Conservation (phyloP, 2,888 invertebrate species). For the Andrena flavipes region DNA sequence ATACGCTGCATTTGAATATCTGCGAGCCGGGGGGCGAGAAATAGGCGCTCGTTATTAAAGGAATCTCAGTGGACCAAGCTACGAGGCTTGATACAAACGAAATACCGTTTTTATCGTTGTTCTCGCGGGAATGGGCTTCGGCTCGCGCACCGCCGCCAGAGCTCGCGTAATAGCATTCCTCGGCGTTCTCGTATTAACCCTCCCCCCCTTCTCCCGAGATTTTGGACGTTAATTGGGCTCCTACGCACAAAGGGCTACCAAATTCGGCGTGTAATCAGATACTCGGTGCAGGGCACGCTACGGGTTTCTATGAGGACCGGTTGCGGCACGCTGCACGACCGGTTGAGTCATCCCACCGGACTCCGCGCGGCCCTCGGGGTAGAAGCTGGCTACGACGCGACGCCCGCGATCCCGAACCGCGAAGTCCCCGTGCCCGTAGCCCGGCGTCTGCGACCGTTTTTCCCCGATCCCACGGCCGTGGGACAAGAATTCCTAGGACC, state of each 20-base stretch:
- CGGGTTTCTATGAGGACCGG: conserved; percentile 66
- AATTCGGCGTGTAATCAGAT: conserved; percentile 70
- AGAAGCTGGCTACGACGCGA: conserved; percentile 13
- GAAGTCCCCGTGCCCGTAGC: conserved; percentile 56
- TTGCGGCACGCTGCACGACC: conserved; percentile 60
- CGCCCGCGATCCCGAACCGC: conserved; percentile 58
- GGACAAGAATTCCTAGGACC: conserved; percentile 70
- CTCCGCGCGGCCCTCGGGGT: conserved; percentile 44
- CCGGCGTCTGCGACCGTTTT: conserved; percentile 56
- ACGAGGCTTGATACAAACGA: too few relatives aligned
- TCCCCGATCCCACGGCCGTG: conserved; percentile 56
- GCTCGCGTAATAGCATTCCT: conserved; percentile 47
- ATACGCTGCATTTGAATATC: too few relatives aligned
- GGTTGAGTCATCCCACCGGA: conserved; percentile 65
- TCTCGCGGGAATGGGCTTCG: background rate
- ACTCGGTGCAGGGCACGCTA: conserved; percentile 55
- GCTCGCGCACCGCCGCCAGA: conserved; percentile 3
- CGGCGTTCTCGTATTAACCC: conserved; percentile 27
- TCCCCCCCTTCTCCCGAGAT: background rate
- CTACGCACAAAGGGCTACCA: conserved; percentile 48
- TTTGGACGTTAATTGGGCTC: conserved; percentile 59
- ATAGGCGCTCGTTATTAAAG: too few relatives aligned
- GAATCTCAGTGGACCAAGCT: too few relatives aligned
- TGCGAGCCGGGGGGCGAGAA: too few relatives aligned
- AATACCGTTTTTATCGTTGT: conserved; percentile 37